These are phyloP conservation scores for Guaruba guarouba DNA, from an alignment of 2,113 vertebrate genomes.

Conservation along the genomic window DNA sequence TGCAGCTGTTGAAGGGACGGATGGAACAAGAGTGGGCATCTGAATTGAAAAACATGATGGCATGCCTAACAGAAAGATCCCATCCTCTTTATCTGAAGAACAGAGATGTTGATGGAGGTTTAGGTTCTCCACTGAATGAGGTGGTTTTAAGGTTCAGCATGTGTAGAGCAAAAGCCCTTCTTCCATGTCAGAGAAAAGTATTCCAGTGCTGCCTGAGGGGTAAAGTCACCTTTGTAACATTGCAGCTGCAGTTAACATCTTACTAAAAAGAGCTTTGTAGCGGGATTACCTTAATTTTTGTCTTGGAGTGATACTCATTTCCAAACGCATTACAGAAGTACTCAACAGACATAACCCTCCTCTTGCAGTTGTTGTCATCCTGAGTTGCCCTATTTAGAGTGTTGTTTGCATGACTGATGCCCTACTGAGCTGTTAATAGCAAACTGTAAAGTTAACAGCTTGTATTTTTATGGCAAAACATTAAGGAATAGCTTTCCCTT, in stretches of 20 bases:
- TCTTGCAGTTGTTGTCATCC: neutral
- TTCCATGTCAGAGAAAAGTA: neutral
- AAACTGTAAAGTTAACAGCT: slow-evolving; percentile 20
- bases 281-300: neutral
- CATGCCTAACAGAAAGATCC: neutral
- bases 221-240: neutral
- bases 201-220: neutral
- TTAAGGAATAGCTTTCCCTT: neutral
- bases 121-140: neutral
- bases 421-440: neutral
- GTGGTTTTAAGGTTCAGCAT: neutral
- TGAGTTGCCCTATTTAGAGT: neutral
- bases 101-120: rapidly evolving
- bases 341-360: neutral
- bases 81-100: rapidly evolving
- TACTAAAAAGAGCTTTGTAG: neutral
- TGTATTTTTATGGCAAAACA: slow-evolving; percentile 6
- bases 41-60: neutral
- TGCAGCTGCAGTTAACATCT: neutral
- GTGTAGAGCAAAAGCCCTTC: neutral
- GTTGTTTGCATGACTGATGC: neutral
- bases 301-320: neutral
- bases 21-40: neutral
- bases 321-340: neutral
- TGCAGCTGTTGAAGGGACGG: neutral